Conservation (phyloP, 2,113 vertebrate species). For the Chaetops frenatus region DNA sequence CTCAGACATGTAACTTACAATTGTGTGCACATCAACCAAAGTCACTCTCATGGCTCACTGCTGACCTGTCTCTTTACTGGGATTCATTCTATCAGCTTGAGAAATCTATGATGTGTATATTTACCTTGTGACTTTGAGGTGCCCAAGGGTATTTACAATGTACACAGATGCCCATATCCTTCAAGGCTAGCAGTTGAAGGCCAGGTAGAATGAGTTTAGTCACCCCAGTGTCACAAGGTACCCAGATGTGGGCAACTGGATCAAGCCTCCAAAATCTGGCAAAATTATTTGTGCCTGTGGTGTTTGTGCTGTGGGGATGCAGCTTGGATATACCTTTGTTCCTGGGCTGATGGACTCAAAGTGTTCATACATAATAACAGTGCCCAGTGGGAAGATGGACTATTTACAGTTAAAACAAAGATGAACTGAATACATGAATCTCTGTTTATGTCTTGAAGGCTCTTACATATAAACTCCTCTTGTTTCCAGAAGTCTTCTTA, state of each 20-base stretch:
- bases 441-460: background rate
- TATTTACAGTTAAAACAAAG: background rate
- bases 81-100: background rate
- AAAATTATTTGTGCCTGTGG: background rate
- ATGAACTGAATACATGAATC: background rate
- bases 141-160: background rate
- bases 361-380: background rate
- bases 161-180: background rate
- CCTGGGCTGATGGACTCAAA: background rate
- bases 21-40: background rate
- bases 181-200: background rate
- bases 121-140: background rate
- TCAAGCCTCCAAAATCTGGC: background rate
- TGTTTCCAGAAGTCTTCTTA: background rate
- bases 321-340: background rate
- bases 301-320: background rate
- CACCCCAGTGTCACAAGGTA: background rate
- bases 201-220: background rate
- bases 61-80: background rate
- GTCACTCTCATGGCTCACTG: background rate
- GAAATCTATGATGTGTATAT: background rate
- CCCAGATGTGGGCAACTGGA: background rate
- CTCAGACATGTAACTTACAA: background rate
- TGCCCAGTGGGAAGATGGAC: background rate
- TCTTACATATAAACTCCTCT: background rate